A percentile compares a stretch with the other conserved stretches of the same genome.
phyloP scores from a whole-genome alignment of 2,888 invertebrate species.

The Altica lythri region DNA sequence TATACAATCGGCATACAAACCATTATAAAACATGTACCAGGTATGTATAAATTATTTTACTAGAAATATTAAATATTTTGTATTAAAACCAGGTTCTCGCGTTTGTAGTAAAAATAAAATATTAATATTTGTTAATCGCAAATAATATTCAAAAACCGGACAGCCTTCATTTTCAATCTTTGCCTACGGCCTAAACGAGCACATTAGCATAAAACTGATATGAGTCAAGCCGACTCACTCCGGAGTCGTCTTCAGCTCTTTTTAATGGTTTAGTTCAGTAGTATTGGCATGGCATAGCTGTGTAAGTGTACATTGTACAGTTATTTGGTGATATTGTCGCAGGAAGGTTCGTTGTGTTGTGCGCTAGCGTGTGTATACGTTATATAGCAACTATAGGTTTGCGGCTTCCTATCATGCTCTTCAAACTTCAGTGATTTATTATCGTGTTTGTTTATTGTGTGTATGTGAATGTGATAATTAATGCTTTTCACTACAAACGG shows the following conservation, averaged over 20 bases:
- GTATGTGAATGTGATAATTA: slow-evolving; percentile 10
- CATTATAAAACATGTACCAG: too few relatives aligned
- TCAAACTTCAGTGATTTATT: slow-evolving; percentile 24
- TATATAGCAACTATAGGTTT: not conserved
- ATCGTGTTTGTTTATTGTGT: slow-evolving; percentile 10
- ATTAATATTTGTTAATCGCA: too few relatives aligned
- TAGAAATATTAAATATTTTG: too few relatives aligned
- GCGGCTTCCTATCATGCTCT: slow-evolving; percentile 2
- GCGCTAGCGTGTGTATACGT: slow-evolving; percentile 16
- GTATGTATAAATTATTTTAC: too few relatives aligned
- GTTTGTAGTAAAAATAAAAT: too few relatives aligned
- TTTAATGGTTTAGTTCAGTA: slow-evolving; percentile 40
- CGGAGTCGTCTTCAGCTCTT: slow-evolving; percentile 33
- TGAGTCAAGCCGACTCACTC: slow-evolving; percentile 17
- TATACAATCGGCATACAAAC: too few relatives aligned
- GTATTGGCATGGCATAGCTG: slow-evolving; percentile 37
- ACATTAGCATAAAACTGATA: slow-evolving; percentile 26
- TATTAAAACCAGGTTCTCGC: too few relatives aligned
- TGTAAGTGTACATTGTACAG: slow-evolving; percentile 31
- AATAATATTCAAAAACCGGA: not conserved
- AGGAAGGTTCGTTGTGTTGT: slow-evolving; percentile 21
- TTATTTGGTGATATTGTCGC: slow-evolving; percentile 29
- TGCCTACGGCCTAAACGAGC: slow-evolving; percentile 22
- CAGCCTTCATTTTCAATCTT: slow-evolving; percentile 16
- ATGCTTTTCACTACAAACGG: not conserved